Base-by-base conservation (phyloP, 2,888 invertebrate species). In the Hoplodrina blanda region DNA sequence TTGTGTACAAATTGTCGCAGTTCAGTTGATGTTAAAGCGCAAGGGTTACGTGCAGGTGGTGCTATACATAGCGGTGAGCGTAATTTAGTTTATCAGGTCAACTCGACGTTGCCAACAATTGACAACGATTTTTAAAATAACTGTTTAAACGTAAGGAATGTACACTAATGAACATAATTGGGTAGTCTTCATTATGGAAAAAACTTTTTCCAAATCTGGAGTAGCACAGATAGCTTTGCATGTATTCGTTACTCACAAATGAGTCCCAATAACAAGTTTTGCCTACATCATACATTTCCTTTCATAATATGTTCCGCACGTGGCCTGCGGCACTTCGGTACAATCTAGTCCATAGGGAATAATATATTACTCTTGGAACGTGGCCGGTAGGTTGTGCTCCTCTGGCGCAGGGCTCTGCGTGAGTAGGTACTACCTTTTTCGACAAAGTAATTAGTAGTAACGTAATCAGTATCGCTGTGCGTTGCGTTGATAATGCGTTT, bases 281-380 rank as follows among this genome's bases (percentile, higher is more conserved):
- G 13, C 46, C 37, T 52, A 46, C 13, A 37, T 30, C 55, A 49
- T 11, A 61, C 44, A 68, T 55, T 63, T 37, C n/a, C 37, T 53
- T 52, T 20, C 17, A 62, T 17, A 54, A 65, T 49, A n/a, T 25
- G 17, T 49, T 6, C n/a, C 33, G 19, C 19, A 7, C 37, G 62
- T 10, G n/a, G 11, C 41, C 57, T 8, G 56, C 49, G 62, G 62
- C 20, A 44, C 49, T 56, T 67, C 4, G 41, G 17, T 13, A 30
- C 5, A 50, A 13, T 25, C 20, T 57, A 64, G 69, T 74, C 68
- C 63, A 30, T 61, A 73, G 54, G 61, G 61, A 73, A 79, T 73
- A 63, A 78, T 73, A 68, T 41, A 79, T 67, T 44, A 56, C 25
- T 44, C 4, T 37, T 17, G 62, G 33, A 25, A 63, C 62, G 15